A percentile compares a stretch with the other conserved stretches of the same genome.
These are phyloP conservation scores for Machimus rusticus DNA, from an alignment of 2,888 invertebrate species.

Conservation along the genomic window DNA sequence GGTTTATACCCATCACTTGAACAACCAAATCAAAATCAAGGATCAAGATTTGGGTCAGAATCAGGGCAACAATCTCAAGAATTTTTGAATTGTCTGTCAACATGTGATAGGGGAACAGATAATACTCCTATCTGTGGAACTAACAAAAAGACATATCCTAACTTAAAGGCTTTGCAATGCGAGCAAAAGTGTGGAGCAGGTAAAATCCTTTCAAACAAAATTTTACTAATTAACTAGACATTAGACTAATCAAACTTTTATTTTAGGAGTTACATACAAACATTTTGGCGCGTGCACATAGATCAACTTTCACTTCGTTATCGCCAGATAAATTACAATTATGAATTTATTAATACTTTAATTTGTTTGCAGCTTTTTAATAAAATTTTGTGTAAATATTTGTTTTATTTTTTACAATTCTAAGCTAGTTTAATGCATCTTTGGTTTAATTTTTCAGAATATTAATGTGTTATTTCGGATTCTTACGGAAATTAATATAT, in stretches of 20 bases:
- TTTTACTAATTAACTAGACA: too few relatives aligned
- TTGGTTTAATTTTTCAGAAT: too few relatives aligned
- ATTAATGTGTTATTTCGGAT: too few relatives aligned
- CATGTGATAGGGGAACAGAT: background rate
- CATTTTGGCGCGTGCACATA: background rate
- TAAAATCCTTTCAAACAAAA: background rate
- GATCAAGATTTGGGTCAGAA: background rate
- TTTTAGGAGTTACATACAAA: background rate
- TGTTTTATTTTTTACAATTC: background rate
- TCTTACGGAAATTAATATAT: too few relatives aligned
- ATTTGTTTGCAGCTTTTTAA: background rate
- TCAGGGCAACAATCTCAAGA: constrained; percentile 1
- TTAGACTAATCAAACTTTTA: background rate
- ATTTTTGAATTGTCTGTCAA: background rate
- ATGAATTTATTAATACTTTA: background rate
- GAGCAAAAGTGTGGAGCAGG: constrained; percentile 26
- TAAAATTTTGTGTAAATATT: background rate
- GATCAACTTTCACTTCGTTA: background rate
- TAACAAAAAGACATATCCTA: background rate
- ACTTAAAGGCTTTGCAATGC: background rate
- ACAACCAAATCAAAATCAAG: background rate
- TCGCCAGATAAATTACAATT: background rate
- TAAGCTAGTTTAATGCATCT: too few relatives aligned
- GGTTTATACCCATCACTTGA: background rate
- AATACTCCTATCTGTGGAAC: background rate